These are phyloP conservation scores for Andrena haemorrhoa DNA, from an alignment of 2,888 invertebrate genomes.

Conservation along the genomic window DNA sequence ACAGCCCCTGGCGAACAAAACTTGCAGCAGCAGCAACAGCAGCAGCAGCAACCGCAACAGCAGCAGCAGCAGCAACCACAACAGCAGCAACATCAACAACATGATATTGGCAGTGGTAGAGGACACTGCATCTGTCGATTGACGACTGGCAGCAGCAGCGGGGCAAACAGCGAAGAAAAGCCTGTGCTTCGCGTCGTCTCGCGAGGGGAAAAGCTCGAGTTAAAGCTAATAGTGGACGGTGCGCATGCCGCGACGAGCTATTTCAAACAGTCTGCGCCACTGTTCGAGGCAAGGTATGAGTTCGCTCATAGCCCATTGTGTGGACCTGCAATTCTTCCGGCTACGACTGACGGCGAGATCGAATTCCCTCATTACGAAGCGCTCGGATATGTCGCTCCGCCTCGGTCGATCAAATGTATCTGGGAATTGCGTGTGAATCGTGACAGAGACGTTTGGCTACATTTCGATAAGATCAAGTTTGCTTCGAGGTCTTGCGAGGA, in stretches of 20 bases:
- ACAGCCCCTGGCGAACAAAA: constrained; percentile 80
- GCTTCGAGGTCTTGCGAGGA: constrained; percentile 94
- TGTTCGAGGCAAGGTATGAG: constrained; percentile 95
- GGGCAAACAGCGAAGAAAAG: constrained; percentile 70
- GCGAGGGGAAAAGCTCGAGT: constrained; percentile 92
- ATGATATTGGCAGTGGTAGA: constrained; percentile 82
- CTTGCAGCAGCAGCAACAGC: constrained; percentile 14
- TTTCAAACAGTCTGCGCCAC: constrained; percentile 93
- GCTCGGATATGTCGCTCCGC: constrained; percentile 86
- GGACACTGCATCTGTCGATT: constrained; percentile 90
- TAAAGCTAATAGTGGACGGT: constrained; percentile 93
- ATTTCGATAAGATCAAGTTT: constrained; percentile 94
- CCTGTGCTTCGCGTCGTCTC: constrained; percentile 90
- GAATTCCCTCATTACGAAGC: constrained; percentile 95
- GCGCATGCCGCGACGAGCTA: constrained; percentile 94
- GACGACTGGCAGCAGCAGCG: constrained; percentile 3
- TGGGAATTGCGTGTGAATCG: constrained; percentile 94
- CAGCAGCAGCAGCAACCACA: not conserved
- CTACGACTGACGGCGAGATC: constrained; percentile 94
- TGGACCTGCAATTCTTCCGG: constrained; percentile 92
- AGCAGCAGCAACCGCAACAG: not conserved
- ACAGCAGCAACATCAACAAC: constrained; percentile 19
- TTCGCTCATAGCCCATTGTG: constrained; percentile 96
- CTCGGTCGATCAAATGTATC: constrained; percentile 88
- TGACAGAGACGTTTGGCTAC: constrained; percentile 94